Percentiles rank a stretch among this genome's conserved stretches.
phyloP scores from a whole-genome alignment of 2,797 vertebrate species.

The Phalloptychus januarius region DNA sequence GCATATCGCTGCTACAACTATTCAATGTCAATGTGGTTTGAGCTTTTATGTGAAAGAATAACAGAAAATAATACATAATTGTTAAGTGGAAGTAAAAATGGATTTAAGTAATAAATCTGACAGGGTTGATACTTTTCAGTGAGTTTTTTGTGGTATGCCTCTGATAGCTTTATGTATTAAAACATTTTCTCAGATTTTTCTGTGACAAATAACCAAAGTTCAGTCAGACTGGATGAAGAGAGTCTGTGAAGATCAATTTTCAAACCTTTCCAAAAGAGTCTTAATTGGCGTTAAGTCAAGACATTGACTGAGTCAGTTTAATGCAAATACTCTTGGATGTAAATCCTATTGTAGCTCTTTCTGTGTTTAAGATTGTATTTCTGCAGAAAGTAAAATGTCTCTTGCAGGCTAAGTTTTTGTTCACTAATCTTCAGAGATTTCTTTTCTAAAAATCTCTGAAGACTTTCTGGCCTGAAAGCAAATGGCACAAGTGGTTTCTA shows the following conservation, averaged over 20 bases:
- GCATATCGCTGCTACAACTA: background rate
- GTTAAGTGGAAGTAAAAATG: background rate
- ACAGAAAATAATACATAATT: background rate
- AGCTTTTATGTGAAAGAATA: background rate
- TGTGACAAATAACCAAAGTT: background rate
- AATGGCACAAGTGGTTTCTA: background rate
- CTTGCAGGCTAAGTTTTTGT: background rate
- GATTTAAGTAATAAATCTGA: background rate
- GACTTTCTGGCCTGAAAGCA: background rate
- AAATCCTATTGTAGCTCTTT: background rate
- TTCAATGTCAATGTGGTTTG: background rate
- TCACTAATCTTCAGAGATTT: too few species aligned
- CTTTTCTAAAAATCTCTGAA: background rate
- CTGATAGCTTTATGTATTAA: background rate
- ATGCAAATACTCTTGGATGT: background rate
- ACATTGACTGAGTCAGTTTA: background rate
- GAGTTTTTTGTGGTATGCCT: background rate
- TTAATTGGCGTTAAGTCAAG: background rate
- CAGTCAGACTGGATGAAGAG: background rate
- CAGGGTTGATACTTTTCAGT: background rate
- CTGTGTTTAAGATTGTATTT: background rate
- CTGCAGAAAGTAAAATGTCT: background rate
- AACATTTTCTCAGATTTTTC: background rate
- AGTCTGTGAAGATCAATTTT: background rate
- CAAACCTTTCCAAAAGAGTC: background rate